Conservation (phyloP, 2,113 vertebrate species). For the Todiramphus saurophagus region DNA sequence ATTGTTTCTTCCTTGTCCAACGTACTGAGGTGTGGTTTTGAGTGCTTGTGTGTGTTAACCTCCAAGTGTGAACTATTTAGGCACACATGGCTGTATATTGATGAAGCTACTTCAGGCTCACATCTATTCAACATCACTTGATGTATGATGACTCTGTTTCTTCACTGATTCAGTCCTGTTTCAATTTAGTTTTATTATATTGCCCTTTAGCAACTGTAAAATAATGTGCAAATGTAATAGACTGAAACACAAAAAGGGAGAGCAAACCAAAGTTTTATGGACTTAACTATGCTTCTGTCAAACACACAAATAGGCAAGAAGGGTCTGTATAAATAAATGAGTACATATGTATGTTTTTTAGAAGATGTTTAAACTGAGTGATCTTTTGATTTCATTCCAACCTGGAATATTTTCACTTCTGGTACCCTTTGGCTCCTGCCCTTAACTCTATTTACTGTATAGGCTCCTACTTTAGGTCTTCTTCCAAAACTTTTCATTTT, state of each 20-base stretch:
- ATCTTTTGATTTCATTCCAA: background rate
- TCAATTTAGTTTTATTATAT: background rate
- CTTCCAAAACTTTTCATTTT: slow-evolving; percentile 1
- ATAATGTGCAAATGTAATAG: background rate
- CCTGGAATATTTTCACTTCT: slow-evolving; percentile 7
- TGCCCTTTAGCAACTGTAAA: background rate
- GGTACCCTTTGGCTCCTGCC: background rate
- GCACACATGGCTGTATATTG: background rate
- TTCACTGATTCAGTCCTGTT: background rate
- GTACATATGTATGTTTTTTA: background rate
- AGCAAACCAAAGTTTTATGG: background rate
- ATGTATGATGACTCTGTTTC: background rate
- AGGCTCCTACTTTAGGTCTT: background rate
- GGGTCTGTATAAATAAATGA: background rate
- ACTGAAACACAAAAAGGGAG: background rate
- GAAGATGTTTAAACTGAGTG: background rate
- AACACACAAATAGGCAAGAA: background rate
- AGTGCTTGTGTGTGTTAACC: background rate
- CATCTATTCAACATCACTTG: background rate
- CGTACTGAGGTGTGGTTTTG: background rate
- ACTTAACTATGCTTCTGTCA: background rate
- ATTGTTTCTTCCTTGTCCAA: background rate
- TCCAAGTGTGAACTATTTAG: background rate
- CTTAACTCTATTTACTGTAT: background rate
- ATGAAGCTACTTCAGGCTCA: background rate